Base-by-base conservation (phyloP, 2,797 vertebrate genomes). In the Microchirus variegatus region DNA sequence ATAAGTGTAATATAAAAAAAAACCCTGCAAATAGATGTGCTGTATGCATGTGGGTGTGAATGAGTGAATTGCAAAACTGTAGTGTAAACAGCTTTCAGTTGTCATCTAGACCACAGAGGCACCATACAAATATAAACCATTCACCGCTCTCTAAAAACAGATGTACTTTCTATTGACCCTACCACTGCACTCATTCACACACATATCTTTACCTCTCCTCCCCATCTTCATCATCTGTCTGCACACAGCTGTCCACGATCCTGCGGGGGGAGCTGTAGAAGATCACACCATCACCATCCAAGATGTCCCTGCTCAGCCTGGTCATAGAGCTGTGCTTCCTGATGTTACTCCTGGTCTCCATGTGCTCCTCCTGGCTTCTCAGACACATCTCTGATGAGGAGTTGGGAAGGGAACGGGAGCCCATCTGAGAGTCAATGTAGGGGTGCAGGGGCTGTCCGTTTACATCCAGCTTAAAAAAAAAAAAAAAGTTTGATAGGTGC, bases 271-370 rank as follows among this genome's bases (percentile, higher is more conserved):
- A 89, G 0, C 94, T 89, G 0, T 94, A 90, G 71, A 96, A 95
- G 3, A 93, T 87, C 0, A 78, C 80, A 0, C 83, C 58, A 48
- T 97, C 97, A 10, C 93, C 91, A 10, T 97, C 95, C 0, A 92
- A 90, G 17, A 90, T 90, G 6, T 98, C 97, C 64, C 95, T 91
- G 69, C 65, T 85, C 46, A 99, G 91, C 38, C 96, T 94, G 0
- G 96, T 96, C 96, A 99, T 95, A 0, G 97, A 99, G 83, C 96
- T 98, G 75, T 96, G 95, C 81, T 98, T 99, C 89, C 96, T 95
- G 75, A 99, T 96, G 77, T 77, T 88, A 64, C 90, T 89, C 14
- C 94, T 88, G 0, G 88, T 82, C 73, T 97, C 97, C 89, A 91
- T 87, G 7, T 91, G 90, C 53, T 96, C 95, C 57, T 98, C 96